Conservation (phyloP, 2,113 vertebrate genomes). For the Himantopus leucocephalus region DNA sequence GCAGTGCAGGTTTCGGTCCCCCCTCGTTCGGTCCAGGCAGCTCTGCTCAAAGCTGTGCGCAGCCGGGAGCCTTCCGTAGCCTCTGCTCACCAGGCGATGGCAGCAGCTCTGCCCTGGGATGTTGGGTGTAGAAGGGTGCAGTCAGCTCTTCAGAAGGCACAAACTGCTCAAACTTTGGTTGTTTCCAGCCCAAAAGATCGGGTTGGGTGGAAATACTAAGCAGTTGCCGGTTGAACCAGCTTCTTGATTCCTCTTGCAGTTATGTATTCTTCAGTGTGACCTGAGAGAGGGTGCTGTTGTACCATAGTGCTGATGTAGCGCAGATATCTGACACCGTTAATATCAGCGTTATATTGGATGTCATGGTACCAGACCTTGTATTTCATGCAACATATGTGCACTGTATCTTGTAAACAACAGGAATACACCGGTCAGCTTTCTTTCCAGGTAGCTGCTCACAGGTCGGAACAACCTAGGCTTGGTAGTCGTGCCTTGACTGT, state of each 20-base stretch:
- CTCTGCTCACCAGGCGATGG: background rate
- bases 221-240: background rate
- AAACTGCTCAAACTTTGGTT: background rate
- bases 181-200: background rate
- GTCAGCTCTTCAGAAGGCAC: background rate
- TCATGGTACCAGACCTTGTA: background rate
- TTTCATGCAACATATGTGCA: background rate
- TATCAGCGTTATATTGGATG: background rate
- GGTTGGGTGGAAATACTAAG: background rate
- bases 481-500: background rate
- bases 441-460: background rate
- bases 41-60: background rate
- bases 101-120: background rate
- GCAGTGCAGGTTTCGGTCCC: background rate
- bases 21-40: rapidly evolving
- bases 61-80: background rate
- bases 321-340: background rate
- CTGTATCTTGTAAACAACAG: background rate
- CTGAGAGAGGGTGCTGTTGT: constrained; percentile 4
- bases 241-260: background rate
- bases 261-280: background rate
- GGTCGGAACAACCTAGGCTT: background rate
- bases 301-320: background rate
- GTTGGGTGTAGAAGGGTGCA: background rate
- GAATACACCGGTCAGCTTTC: background rate